Percentiles rank a stretch among this genome's conserved stretches.
Conservation (phyloP, 2,113 vertebrate genomes). For the Peucedramus taeniatus region DNA sequence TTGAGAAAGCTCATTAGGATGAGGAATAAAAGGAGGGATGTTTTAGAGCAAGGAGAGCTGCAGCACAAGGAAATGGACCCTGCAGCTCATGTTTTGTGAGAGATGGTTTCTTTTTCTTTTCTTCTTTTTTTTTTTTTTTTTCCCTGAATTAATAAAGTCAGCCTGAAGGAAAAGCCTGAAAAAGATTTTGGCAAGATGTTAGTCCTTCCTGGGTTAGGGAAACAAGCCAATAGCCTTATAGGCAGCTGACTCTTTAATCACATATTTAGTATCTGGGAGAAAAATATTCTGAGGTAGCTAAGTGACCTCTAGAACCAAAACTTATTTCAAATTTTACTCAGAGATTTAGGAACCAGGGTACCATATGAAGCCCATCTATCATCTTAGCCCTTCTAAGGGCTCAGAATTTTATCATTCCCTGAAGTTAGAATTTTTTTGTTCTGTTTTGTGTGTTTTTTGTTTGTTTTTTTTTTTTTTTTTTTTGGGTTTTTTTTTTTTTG, state of each 20-base stretch:
- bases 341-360: neutral
- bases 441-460: neutral
- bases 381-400: neutral
- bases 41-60: neutral
- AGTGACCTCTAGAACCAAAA: neutral
- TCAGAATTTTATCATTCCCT: neutral
- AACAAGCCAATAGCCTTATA: conserved; percentile 42
- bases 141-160: neutral
- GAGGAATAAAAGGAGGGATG: neutral
- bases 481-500: neutral
- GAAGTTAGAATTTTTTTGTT: neutral
- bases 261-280: conserved; percentile 6
- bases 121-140: fast-evolving
- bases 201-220: conserved; percentile 22
- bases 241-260: conserved; percentile 46
- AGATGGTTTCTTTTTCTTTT: neutral
- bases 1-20: neutral
- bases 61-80: neutral
- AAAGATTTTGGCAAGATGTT: conserved; percentile 33
- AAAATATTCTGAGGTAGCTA: neutral
- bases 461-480: neutral
- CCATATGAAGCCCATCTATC: neutral
- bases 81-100: neutral
- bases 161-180: conserved; percentile 25
- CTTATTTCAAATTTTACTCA: neutral